Conservation (phyloP, 2,113 vertebrate genomes). For the Saguinus midas region DNA sequence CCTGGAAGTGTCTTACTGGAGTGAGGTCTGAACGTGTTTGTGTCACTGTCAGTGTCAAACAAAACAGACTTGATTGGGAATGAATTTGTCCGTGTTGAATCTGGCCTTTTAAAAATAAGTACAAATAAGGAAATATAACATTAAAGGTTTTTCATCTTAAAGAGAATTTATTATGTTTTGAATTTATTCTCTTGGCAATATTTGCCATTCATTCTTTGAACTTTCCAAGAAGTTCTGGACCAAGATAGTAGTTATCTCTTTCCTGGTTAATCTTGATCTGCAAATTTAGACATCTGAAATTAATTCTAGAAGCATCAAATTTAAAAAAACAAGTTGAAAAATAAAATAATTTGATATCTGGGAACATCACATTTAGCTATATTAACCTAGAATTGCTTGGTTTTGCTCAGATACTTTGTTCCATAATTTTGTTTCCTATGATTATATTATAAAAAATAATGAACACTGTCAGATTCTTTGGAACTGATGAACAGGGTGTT, state of each 20-base stretch:
- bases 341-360: background rate
- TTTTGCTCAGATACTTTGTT: background rate
- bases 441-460: background rate
- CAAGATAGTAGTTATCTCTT: constrained; percentile 61
- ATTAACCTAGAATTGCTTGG: background rate
- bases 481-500: background rate
- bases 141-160: constrained; percentile 49
- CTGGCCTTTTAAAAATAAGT: constrained; percentile 48
- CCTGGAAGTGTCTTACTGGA: background rate
- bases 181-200: constrained; percentile 53
- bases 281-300: constrained; percentile 47
- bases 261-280: constrained; percentile 40
- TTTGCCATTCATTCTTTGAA: constrained; percentile 58
- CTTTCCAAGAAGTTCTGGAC: constrained; percentile 60
- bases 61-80: constrained; percentile 57
- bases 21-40: constrained; percentile 52
- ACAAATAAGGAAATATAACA: constrained; percentile 60
- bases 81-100: constrained; percentile 62
- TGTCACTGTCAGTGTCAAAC: constrained; percentile 50
- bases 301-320: constrained; percentile 33
- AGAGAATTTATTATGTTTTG: constrained; percentile 68
- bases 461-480: background rate
- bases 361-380: background rate
- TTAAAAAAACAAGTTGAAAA: background rate
- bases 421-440: background rate